Evolutionary conservation across 2,797 vertebrate genomes (phyloP), one percentile per base, ranked within the genome.

Genomic region (Sarcophilus harrisii): DNA sequence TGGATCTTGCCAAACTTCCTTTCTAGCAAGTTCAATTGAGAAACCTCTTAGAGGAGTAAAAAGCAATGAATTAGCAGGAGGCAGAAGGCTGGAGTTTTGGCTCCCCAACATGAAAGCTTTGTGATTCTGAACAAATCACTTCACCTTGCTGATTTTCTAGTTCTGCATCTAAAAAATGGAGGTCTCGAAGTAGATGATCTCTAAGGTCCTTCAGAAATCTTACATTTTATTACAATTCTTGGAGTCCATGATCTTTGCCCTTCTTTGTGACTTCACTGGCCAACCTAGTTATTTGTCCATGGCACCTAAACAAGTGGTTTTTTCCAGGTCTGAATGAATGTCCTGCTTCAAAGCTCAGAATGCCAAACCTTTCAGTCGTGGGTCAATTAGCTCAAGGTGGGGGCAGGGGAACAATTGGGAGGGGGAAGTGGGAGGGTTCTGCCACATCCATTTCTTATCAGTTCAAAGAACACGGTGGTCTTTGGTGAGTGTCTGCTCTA

Each of bases 401-500:
- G 24, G 38, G 38, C 2, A 87, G 9, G 73, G 73, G 38, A 21
- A 49, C 11, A 10, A 2, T 49, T 27, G 10, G 73, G 38, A 87
- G 38, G 21, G 38, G 73, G 32, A 87, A 87, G 38, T 87, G 73
- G 73, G 96, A 96, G 49, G 90, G 54, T 27, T 90, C 30, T 16
- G 55, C 21, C 16, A 60, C 52, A 52, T 54, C 57, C n/a, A 93
- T 57, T 95, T 96, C 93, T 90, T 90, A 91, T n/a, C 94, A 87
- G 94, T 62, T 30, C 52, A 91, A 94, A 97, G 73, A 62, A 96
- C 62, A 45, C 0, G 0, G 92, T 93, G 0, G 90, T 93, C 9
- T 0, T 93, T 95, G 90, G 21, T 89, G 95, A 97, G 91, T 95
- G 93, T 90, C 87, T 94, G 91, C 97, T 91, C 95, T 96, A 45